Conservation (phyloP, 2,113 vertebrate genomes). For the Pantherophis guttatus region DNA sequence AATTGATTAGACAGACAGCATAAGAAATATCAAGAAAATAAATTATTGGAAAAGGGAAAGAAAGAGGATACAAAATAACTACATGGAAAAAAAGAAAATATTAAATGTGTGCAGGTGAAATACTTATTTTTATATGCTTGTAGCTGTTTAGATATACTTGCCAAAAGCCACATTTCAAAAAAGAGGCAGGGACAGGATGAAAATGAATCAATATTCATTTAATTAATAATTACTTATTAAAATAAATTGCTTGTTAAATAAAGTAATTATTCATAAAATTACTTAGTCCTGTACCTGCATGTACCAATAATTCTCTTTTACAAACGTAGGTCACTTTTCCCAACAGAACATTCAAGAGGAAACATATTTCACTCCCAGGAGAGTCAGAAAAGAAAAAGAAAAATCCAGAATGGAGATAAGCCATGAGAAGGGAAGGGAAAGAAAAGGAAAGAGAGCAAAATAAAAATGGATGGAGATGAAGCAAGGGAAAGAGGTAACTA, state of each 20-base stretch:
- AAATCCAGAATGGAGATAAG: not conserved
- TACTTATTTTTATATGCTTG: not conserved
- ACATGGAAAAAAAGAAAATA: not conserved
- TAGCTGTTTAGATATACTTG: not conserved
- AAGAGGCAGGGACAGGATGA: not conserved
- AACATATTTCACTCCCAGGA: not conserved
- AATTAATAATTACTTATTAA: not conserved
- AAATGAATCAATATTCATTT: not conserved
- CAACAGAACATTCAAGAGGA: not conserved
- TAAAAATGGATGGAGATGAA: not conserved
- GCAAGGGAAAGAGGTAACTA: not conserved
- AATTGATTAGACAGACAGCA: not conserved
- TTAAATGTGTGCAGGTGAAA: not conserved
- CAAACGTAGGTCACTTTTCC: not conserved
- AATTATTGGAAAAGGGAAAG: not conserved
- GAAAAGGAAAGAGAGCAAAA: not conserved
- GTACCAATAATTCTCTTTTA: not conserved
- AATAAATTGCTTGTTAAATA: not conserved
- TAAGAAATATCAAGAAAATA: not conserved
- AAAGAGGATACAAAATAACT: not conserved
- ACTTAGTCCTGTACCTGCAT: not conserved
- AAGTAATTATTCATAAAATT: not conserved
- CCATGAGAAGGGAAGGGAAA: not conserved
- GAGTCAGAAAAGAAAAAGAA: not conserved
- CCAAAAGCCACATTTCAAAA: not conserved